Evolutionary conservation across 2,888 invertebrate species (phyloP).

Genomic region (Saturnia japonica): DNA sequence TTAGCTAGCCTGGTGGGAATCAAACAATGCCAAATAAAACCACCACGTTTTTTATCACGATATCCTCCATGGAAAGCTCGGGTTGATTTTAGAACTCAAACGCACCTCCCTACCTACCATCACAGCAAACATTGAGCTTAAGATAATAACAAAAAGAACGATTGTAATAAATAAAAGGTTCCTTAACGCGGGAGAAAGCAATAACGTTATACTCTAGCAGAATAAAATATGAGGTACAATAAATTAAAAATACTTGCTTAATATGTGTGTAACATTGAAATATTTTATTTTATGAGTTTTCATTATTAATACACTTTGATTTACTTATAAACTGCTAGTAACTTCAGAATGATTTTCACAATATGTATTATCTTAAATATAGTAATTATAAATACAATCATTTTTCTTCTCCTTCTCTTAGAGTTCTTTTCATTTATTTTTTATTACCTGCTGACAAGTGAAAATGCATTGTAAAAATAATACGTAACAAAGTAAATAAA

Average conservation of each 20-base stretch:
- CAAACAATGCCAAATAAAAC: too few species aligned
- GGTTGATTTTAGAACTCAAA: not conserved
- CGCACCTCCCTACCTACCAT: not conserved
- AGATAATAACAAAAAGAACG: not conserved
- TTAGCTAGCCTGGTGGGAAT: too few species aligned
- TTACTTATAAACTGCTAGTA: not conserved
- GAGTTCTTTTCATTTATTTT: not conserved
- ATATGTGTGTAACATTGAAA: not conserved
- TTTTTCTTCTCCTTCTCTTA: not conserved
- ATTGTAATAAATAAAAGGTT: not conserved
- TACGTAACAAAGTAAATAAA: constrained; percentile 14
- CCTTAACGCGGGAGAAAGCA: not conserved
- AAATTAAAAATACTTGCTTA: not conserved
- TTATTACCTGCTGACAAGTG: not conserved
- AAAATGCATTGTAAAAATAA: constrained; percentile 2
- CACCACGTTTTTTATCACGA: too few species aligned
- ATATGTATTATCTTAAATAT: not conserved
- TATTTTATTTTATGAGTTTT: not conserved
- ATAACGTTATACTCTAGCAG: not conserved
- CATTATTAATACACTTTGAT: not conserved
- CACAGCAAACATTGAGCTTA: not conserved
- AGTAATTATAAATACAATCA: not conserved
- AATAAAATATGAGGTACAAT: not conserved
- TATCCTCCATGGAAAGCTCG: not conserved
- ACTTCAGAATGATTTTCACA: not conserved